These are phyloP conservation scores for Argya squamiceps DNA, from an alignment of 2,797 vertebrate species.

Conservation along the genomic window DNA sequence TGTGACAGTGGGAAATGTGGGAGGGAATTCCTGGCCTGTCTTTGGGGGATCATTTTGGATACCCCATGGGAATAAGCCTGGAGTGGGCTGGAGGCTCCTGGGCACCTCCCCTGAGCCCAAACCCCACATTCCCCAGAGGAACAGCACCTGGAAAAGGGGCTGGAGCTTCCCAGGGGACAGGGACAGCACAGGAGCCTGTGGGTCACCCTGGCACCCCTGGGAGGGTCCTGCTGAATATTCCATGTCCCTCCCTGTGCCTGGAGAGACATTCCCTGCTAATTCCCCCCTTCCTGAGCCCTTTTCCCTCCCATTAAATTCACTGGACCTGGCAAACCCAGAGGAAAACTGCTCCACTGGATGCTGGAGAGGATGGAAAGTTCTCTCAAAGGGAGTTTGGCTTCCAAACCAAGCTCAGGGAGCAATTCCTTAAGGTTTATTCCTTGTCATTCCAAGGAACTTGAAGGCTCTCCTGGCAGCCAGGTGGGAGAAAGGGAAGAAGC, in stretches of 20 bases:
- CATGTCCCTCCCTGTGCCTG: neutral
- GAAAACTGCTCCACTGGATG: neutral
- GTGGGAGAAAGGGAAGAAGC: neutral
- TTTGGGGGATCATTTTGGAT: neutral
- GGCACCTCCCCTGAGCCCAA: neutral
- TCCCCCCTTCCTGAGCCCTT: neutral
- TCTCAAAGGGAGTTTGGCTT: neutral
- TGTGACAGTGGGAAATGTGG: neutral
- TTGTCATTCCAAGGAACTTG: neutral
- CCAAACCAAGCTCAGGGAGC: neutral
- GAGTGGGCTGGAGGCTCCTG: neutral
- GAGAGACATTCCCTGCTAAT: neutral
- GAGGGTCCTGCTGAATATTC: neutral
- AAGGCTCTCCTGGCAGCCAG: neutral
- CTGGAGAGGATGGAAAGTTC: neutral
- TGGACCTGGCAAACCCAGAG: neutral
- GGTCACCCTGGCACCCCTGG: neutral
- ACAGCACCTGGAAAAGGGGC: neutral
- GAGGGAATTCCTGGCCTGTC: neutral
- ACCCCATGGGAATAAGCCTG: accelerated
- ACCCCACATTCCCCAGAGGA: neutral
- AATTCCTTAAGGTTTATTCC: constrained; percentile 21
- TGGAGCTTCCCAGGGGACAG: neutral
- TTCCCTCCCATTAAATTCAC: neutral
- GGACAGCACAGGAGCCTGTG: neutral